Evolutionary conservation across 2,888 invertebrate genomes (phyloP).

Genomic region (Conchocele bisecta): DNA sequence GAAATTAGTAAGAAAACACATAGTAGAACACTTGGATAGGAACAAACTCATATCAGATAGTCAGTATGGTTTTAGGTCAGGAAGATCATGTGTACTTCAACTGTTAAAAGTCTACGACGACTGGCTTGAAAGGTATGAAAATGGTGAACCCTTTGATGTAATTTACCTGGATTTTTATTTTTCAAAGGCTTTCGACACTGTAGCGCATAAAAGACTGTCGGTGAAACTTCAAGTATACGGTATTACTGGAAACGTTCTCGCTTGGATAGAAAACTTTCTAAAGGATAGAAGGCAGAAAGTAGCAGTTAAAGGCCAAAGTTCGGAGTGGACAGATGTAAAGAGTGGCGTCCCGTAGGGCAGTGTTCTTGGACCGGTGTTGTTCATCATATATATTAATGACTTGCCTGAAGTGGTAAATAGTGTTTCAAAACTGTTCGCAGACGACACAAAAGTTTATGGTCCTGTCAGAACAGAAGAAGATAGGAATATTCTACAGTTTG

Average conservation of each 20-base stretch:
- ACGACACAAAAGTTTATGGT: too few species aligned
- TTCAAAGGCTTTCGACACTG: background rate
- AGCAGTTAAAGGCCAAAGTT: background rate
- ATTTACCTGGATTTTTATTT: constrained; percentile 4
- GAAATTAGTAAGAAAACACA: background rate
- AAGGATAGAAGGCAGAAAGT: background rate
- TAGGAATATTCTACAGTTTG: too few species aligned
- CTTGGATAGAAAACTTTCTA: background rate
- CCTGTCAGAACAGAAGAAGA: too few species aligned
- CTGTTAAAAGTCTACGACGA: constrained; percentile 1
- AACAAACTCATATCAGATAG: background rate
- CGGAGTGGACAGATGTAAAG: background rate
- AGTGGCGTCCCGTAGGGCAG: background rate
- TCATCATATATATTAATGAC: too few species aligned
- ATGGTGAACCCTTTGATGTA: constrained; percentile 1
- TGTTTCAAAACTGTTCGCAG: too few species aligned
- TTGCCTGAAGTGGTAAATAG: too few species aligned
- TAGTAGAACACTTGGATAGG: background rate
- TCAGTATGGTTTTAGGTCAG: background rate
- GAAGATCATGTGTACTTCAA: background rate
- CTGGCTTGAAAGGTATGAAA: background rate
- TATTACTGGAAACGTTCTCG: background rate
- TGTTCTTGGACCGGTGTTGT: too few species aligned
- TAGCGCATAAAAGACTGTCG: background rate
- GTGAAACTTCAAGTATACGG: background rate